Conservation (phyloP, 1,140 invertebrate genomes). For the Dendrolimus punctatus region DNA sequence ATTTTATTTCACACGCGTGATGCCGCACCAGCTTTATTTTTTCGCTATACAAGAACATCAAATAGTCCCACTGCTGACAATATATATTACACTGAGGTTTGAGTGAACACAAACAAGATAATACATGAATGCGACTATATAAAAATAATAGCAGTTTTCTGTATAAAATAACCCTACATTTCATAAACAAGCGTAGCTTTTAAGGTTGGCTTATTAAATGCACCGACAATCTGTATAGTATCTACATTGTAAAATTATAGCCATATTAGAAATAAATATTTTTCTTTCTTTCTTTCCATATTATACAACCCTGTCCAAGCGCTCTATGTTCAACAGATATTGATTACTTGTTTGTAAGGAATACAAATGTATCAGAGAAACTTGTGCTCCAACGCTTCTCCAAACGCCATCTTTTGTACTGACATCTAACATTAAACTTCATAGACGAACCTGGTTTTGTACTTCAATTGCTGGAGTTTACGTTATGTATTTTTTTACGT, state of each 20-base stretch:
- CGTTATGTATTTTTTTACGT: too few relatives aligned
- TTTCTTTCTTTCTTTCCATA: not conserved
- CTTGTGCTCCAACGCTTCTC: conserved; percentile 35
- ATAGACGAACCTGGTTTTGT: conserved; percentile 28
- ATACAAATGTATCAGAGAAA: conserved; percentile 64
- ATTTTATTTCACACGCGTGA: conserved; percentile 66
- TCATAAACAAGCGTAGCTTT: too few relatives aligned
- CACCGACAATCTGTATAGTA: too few relatives aligned
- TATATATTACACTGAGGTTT: conserved; percentile 11
- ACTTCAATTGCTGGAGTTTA: conserved; percentile 10
- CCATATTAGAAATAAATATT: too few relatives aligned
- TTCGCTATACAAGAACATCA: conserved; percentile 34
- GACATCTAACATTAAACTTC: conserved; percentile 59
- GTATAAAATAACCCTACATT: too few relatives aligned
- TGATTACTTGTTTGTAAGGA: conserved; percentile 63
- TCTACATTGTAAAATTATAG: too few relatives aligned
- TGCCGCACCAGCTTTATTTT: conserved; percentile 50
- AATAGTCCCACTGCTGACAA: conserved; percentile 22
- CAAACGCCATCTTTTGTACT: conserved; percentile 41
- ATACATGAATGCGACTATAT: too few relatives aligned
- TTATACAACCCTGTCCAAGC: conserved; percentile 37
- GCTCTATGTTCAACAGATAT: conserved; percentile 48
- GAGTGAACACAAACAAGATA: too few relatives aligned
- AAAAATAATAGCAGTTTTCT: too few relatives aligned
- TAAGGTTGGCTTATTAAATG: too few relatives aligned